Percentiles rank a stretch among this genome's conserved stretches.
Evolutionary conservation across 2,888 invertebrate species (phyloP).

Genomic region (Aporophyla nigra): DNA sequence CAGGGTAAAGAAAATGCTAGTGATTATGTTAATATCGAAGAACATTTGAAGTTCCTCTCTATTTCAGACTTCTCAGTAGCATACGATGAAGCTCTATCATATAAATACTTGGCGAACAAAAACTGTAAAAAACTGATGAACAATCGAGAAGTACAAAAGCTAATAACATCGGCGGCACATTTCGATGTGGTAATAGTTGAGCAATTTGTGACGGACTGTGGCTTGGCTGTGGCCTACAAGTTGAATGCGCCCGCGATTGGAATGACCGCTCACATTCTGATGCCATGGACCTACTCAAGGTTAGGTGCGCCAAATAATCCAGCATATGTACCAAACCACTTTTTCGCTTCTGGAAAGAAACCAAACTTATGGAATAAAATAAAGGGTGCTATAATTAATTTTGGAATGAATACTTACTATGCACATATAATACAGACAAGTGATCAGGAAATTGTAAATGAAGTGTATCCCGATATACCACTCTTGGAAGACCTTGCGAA

Average conservation of each 20-base stretch:
- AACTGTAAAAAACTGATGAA: slow-evolving; percentile 69
- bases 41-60: slow-evolving; percentile 31
- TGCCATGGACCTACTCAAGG: slow-evolving; percentile 90
- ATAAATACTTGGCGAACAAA: slow-evolving; percentile 56
- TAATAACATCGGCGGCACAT: slow-evolving; percentile 71
- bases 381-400: slow-evolving; percentile 79
- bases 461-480: slow-evolving; percentile 69
- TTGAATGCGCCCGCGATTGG: slow-evolving; percentile 89
- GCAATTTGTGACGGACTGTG: slow-evolving; percentile 88
- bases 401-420: slow-evolving; percentile 69
- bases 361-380: slow-evolving; percentile 85
- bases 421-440: slow-evolving; percentile 67
- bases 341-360: slow-evolving; percentile 82
- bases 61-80: slow-evolving; percentile 52
- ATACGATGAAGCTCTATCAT: slow-evolving; percentile 30
- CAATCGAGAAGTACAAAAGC: slow-evolving; percentile 64
- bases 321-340: slow-evolving; percentile 86
- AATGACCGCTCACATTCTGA: slow-evolving; percentile 87
- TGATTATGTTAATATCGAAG: slow-evolving; percentile 37
- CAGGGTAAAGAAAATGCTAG: slow-evolving; percentile 51
- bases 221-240: slow-evolving; percentile 89
- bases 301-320: slow-evolving; percentile 80
- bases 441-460: slow-evolving; percentile 69
- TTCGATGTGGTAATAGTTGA: slow-evolving; percentile 91
- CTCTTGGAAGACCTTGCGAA: slow-evolving; percentile 73